Percentiles rank a stretch among this genome's conserved stretches.
These are phyloP conservation scores for Drosophila pseudotakahashii DNA, from an alignment of 2,888 invertebrate genomes.

Conservation along the genomic window DNA sequence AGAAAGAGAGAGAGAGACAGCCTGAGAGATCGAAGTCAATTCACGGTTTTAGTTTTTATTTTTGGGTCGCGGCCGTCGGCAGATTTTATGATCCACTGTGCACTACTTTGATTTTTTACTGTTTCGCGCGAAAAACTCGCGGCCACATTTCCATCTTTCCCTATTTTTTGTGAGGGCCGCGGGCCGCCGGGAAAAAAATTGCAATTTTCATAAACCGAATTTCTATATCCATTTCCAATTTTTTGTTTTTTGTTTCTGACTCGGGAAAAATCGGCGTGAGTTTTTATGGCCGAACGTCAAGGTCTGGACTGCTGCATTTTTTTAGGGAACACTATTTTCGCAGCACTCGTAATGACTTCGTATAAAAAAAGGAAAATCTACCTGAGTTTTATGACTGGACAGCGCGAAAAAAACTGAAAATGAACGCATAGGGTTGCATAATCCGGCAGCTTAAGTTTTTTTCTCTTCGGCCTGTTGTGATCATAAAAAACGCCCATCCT, in stretches of 20 bases:
- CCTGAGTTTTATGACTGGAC: constrained; percentile 59
- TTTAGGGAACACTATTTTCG: constrained; percentile 48
- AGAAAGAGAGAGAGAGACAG: background rate
- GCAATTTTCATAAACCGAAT: constrained; percentile 32
- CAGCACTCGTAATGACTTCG: constrained; percentile 65
- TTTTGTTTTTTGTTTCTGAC: constrained; percentile 33
- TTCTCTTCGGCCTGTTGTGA: constrained; percentile 64
- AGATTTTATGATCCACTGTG: constrained; percentile 68
- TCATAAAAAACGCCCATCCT: constrained; percentile 63
- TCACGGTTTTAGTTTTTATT: constrained; percentile 31
- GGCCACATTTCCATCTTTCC: constrained; percentile 32
- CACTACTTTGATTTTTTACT: constrained; percentile 79
- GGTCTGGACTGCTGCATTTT: constrained; percentile 62
- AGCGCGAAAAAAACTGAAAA: constrained; percentile 40
- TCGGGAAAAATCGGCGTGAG: constrained; percentile 37
- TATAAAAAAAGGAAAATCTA: constrained; percentile 50
- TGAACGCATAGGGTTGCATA: constrained; percentile 77
- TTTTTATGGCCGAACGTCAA: constrained; percentile 72
- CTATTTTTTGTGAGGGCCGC: constrained; percentile 42
- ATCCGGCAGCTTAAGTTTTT: constrained; percentile 72
- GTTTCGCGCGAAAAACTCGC: constrained; percentile 65
- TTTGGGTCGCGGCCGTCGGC: constrained; percentile 62
- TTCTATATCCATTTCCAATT: constrained; percentile 5
- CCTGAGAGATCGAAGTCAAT: constrained; percentile 39
- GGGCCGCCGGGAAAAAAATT: constrained; percentile 13